These are phyloP conservation scores for Dascillus cervinus DNA, from an alignment of 2,888 invertebrate species.

Conservation along the genomic window DNA sequence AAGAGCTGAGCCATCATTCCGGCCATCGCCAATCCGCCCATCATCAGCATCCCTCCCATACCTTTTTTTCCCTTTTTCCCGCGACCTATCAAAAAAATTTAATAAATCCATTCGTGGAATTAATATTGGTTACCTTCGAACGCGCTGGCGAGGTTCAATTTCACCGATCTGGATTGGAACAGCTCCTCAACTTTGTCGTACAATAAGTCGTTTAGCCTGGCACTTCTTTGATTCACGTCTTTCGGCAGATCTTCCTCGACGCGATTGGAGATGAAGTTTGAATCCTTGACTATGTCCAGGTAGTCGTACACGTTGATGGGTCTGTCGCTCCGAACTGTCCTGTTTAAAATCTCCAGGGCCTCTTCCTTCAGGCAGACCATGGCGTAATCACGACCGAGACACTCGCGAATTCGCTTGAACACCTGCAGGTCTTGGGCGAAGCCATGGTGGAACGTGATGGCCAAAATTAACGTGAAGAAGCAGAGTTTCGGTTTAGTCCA, in stretches of 20 bases:
- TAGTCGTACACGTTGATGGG: conserved; percentile 32
- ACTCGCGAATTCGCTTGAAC: conserved; percentile 27
- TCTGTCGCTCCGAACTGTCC: conserved; percentile 37
- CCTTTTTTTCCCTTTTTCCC: conserved; percentile 23
- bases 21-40: conserved; percentile 54
- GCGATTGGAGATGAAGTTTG: conserved; percentile 29
- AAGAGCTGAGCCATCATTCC: conserved; percentile 59
- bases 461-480: neutral
- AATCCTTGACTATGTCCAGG: conserved; percentile 36
- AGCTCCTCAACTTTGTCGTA: conserved; percentile 40
- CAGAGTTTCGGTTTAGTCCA: too few relatives aligned
- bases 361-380: conserved; percentile 42
- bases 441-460: neutral
- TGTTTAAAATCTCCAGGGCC: conserved; percentile 39
- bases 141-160: conserved; percentile 35
- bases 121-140: conserved; percentile 28
- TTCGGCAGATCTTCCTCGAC: conserved; percentile 45
- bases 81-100: neutral
- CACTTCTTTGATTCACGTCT: conserved; percentile 47
- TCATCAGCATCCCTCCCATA: conserved; percentile 47
- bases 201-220: conserved; percentile 40
- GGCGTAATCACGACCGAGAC: conserved; percentile 32
- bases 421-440: conserved; percentile 4
- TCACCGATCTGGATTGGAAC: conserved; percentile 40
- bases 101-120: neutral